These are phyloP conservation scores for Glaucopsyche alexis DNA, from an alignment of 2,888 invertebrate species.

Conservation along the genomic window DNA sequence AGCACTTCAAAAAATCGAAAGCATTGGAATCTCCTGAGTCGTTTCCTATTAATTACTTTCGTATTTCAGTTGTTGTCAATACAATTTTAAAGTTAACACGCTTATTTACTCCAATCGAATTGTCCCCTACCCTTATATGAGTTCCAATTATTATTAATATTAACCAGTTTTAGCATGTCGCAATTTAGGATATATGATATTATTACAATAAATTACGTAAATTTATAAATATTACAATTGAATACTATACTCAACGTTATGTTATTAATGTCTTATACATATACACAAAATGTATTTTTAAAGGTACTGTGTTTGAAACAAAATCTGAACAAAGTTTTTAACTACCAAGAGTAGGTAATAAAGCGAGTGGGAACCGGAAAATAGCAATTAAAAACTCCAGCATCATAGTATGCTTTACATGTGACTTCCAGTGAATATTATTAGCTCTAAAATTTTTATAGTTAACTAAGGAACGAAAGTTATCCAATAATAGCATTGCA, in stretches of 20 bases:
- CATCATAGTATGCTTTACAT: conserved; percentile 34
- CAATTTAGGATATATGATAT: not conserved
- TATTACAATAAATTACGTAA: too few species aligned
- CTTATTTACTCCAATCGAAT: not conserved
- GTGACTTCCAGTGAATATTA: conserved; percentile 17
- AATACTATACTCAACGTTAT: too few species aligned
- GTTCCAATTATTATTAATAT: too few species aligned
- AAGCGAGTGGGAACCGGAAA: conserved; percentile 42
- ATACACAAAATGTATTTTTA: not conserved
- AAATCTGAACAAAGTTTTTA: conserved; percentile 19
- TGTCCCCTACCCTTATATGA: not conserved
- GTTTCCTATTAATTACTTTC: not conserved
- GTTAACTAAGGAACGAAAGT: not conserved
- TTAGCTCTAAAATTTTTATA: not conserved
- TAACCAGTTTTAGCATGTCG: too few species aligned
- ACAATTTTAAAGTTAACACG: not conserved
- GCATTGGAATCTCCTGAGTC: not conserved
- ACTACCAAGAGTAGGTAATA: conserved; percentile 38
- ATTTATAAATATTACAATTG: too few species aligned
- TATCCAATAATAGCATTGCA: too few species aligned
- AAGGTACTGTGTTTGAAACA: not conserved
- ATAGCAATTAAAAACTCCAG: conserved; percentile 46
- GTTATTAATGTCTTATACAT: not conserved
- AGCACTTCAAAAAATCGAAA: not conserved
- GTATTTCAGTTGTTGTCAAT: not conserved